Conservation (phyloP, 2,113 vertebrate species). For the Prolemur simus region DNA sequence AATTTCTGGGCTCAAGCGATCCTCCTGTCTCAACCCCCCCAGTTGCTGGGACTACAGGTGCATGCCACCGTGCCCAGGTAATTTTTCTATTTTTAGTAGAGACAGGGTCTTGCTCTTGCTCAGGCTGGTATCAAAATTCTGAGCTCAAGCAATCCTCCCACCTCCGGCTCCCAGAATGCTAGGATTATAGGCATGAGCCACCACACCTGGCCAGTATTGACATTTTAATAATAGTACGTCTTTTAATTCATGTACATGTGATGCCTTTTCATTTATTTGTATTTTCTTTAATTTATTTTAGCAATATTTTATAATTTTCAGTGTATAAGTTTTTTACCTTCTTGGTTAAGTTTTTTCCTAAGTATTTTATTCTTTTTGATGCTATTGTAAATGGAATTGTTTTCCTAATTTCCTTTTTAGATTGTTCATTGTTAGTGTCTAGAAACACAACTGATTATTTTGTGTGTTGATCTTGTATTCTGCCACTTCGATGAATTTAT, state of each 20-base stretch:
- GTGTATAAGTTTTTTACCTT: background rate
- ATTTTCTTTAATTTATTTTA: background rate
- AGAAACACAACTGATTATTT: background rate
- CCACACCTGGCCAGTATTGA: background rate
- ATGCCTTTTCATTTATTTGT: background rate
- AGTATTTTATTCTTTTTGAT: background rate
- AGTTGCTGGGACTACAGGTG: too few species aligned
- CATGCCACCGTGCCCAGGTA: too few species aligned
- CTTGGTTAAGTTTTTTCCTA: background rate
- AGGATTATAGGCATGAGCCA: too few species aligned
- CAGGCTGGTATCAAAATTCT: too few species aligned
- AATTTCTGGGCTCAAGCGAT: too few species aligned
- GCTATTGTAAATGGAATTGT: background rate
- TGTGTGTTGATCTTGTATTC: background rate
- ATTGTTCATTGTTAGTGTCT: background rate
- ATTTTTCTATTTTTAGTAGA: too few species aligned
- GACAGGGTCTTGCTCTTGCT: too few species aligned
- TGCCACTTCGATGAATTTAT: background rate
- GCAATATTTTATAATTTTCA: background rate
- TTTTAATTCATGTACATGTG: background rate
- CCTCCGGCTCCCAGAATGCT: too few species aligned
- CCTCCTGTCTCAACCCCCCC: too few species aligned
- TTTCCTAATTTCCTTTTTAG: background rate
- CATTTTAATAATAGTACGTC: background rate
- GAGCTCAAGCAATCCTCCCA: too few species aligned